Evolutionary conservation across 2,888 invertebrate genomes (phyloP).

Genomic region (Epirrita christyi): DNA sequence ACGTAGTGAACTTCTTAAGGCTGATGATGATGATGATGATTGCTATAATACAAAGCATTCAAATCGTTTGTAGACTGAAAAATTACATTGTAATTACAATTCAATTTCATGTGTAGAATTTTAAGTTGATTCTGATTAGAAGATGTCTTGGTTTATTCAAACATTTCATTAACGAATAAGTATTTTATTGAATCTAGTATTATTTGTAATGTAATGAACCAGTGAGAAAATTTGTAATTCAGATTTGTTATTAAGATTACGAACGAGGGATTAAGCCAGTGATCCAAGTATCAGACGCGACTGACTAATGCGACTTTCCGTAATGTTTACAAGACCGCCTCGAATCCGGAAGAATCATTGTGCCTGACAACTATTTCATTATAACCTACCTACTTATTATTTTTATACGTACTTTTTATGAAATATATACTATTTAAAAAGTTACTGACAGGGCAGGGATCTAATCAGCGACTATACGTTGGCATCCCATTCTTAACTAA

Average conservation of each 20-base stretch:
- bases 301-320: not conserved
- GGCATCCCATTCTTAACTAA: not conserved
- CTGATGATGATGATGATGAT: too few species aligned
- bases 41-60: too few species aligned
- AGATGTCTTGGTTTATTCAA: constrained; percentile 26
- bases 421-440: not conserved
- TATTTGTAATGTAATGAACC: constrained; percentile 69
- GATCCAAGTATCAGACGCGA: constrained; percentile 12
- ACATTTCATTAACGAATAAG: constrained; percentile 58
- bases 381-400: too few species aligned
- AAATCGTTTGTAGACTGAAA: too few species aligned
- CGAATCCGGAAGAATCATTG: not conserved
- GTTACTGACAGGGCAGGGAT: too few species aligned
- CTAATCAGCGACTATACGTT: not conserved
- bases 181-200: constrained; percentile 69
- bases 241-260: constrained; percentile 79
- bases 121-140: not conserved
- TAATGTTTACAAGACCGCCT: not conserved
- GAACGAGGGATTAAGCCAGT: constrained; percentile 61
- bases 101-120: too few species aligned
- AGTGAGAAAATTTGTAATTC: constrained; percentile 66
- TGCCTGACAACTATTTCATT: too few species aligned
- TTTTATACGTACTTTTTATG: too few species aligned
- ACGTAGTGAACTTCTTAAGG: too few species aligned
- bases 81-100: too few species aligned